Percentiles rank a stretch among this genome's conserved stretches.
These are phyloP conservation scores for Rotaria macrura DNA, from an alignment of 2,888 invertebrate species.

Conservation along the genomic window DNA sequence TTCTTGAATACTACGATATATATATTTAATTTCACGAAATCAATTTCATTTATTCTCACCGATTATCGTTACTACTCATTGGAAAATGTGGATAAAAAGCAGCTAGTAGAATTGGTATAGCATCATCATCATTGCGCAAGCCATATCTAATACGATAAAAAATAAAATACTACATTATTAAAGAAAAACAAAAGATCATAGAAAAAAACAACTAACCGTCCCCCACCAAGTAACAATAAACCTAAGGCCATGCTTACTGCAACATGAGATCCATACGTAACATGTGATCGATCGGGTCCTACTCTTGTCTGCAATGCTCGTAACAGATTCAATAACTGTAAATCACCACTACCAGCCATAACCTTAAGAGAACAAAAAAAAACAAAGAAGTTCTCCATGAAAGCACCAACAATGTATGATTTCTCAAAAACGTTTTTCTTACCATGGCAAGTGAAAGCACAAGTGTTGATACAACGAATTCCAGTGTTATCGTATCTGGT, in stretches of 20 bases:
- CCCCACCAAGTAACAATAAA: slow-evolving; percentile 81
- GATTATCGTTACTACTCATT: slow-evolving; percentile 50
- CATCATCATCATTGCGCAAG: slow-evolving; percentile 61
- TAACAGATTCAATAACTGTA: slow-evolving; percentile 68
- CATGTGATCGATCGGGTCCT: slow-evolving; percentile 58
- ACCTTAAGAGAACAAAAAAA: slow-evolving; percentile 51
- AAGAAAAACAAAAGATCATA: too few relatives aligned
- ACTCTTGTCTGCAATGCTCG: slow-evolving; percentile 72
- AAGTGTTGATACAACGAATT: slow-evolving; percentile 73
- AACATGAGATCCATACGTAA: slow-evolving; percentile 81
- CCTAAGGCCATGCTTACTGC: slow-evolving; percentile 89
- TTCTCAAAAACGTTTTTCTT: slow-evolving; percentile 36
- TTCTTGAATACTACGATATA: neutral
- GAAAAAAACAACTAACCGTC: slow-evolving; percentile 56
- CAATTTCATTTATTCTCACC: neutral
- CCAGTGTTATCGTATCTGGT: slow-evolving; percentile 58
- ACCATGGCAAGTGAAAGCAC: slow-evolving; percentile 71
- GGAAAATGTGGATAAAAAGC: slow-evolving; percentile 94
- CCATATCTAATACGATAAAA: slow-evolving; percentile 49
- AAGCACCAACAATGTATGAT: neutral
- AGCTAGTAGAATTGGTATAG: slow-evolving; percentile 77
- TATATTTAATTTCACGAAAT: neutral
- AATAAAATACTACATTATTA: too few relatives aligned
- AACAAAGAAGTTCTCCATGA: neutral
- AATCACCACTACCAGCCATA: slow-evolving; percentile 87